Percentiles rank a stretch among this genome's conserved stretches.
Conservation (phyloP, 2,888 invertebrate species). For the Trichacis sp. region DNA sequence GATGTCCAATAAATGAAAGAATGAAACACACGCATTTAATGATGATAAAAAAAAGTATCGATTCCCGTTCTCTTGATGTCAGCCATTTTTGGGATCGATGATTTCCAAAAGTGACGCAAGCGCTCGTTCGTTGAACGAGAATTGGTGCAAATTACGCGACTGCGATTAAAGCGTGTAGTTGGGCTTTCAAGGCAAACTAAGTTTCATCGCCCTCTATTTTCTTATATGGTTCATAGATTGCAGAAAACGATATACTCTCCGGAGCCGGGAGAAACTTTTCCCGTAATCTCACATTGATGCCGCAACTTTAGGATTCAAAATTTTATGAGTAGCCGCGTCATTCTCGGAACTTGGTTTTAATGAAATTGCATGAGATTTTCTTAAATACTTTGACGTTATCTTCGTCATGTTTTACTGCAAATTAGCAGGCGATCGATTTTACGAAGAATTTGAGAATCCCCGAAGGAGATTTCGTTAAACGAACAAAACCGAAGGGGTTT, state of each 20-base stretch:
- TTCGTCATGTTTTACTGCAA: background rate
- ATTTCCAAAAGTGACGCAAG: background rate
- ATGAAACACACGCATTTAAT: too few relatives aligned
- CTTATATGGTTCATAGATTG: slow-evolving; percentile 8
- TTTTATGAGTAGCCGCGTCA: slow-evolving; percentile 42
- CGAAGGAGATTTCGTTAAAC: too few relatives aligned
- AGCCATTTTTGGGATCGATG: too few relatives aligned
- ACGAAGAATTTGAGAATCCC: too few relatives aligned
- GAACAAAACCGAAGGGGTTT: too few relatives aligned
- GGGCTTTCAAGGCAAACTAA: slow-evolving; percentile 2
- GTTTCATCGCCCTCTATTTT: slow-evolving; percentile 6
- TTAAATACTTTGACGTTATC: background rate
- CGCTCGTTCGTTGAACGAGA: background rate
- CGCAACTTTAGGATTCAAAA: slow-evolving; percentile 27
- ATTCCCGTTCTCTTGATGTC: too few relatives aligned
- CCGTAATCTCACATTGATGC: slow-evolving; percentile 39
- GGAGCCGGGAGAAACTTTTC: slow-evolving; percentile 53
- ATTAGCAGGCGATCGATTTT: background rate
- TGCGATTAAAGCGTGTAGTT: background rate
- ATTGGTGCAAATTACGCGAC: background rate
- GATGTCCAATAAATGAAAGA: too few relatives aligned
- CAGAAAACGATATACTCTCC: slow-evolving; percentile 4
- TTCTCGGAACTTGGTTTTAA: slow-evolving; percentile 11
- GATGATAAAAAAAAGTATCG: slow-evolving; percentile 2
- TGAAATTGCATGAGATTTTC: slow-evolving; percentile 8